Evolutionary conservation across 2,797 vertebrate genomes (phyloP), one percentile per base, ranked within the genome.

Genomic region (Pampus argenteus): DNA sequence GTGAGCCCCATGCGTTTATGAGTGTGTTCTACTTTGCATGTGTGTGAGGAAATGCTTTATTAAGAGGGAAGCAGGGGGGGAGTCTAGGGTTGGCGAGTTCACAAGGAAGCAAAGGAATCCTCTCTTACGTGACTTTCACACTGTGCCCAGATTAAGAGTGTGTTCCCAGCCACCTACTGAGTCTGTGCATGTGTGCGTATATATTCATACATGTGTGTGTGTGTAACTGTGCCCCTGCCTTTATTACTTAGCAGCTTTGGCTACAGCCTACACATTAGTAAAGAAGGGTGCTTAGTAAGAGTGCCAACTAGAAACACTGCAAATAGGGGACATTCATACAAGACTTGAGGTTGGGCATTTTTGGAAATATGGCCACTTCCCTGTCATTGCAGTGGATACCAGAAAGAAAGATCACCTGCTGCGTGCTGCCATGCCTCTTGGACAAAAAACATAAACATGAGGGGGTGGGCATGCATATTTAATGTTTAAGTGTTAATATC

Each of bases 391-490:
- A 26, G 54, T 42, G 18, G 54, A 73, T 36, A 74, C 31, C 50
- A 34, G 59, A 66, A 71, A 45, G 58, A 80, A 44, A 66, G 49
- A 45, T 50, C 10, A 26, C 74, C 79, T 58, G 78, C 78, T 76
- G 65, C 9, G 42, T 13, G 26, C 79, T 66, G 68, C 65, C 52
- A 63, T 78, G 86, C 81, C 90, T 85, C 56, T 66, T 71, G 83
- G 85, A 86, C 61, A 85, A 84, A 88, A 88, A 87, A 85, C 85
- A 89, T 79, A 86, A 91, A 86, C 74, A 88, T 50, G 83, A 79
- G 88, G 71, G 79, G 79, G 79, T n/a, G 65, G 80, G 67, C 76
- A 86, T 92, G 89, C 91, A 93, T 91, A 84, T 92, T 91, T 91
- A 88, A 93, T 86, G 81, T 64, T 57, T 47, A 85, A 75, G 84